Percentiles rank a stretch among this genome's conserved stretches.
Conservation (phyloP, 30 jellyfish, hydroid and myxozoan genomes). For the Catostylus mosaicus region DNA sequence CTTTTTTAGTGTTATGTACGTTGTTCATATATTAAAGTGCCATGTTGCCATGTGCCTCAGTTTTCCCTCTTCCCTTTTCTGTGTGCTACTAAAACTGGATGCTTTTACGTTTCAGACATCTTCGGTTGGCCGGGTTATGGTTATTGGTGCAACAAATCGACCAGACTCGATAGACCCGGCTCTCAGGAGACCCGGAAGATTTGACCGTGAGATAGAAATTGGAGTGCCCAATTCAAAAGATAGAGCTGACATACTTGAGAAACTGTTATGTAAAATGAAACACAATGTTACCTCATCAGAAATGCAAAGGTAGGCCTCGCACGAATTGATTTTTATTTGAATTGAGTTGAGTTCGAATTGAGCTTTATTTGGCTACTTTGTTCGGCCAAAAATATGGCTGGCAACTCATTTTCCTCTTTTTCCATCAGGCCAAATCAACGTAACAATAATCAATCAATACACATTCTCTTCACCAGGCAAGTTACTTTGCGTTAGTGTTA, state of each 20-base stretch:
- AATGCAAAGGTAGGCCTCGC: conserved; percentile 22
- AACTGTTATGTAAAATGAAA: conserved; percentile 43
- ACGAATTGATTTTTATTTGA: no score
- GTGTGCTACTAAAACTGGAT: background rate
- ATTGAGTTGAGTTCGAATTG: no score
- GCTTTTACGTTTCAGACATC: conserved; percentile 13
- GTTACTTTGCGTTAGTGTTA: no score
- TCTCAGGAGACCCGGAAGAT: conserved; percentile 92
- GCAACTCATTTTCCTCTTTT: no score
- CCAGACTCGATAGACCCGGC: conserved; percentile 87
- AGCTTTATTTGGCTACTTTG: no score
- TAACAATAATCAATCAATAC: no score
- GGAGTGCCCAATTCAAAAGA: conserved; percentile 88
- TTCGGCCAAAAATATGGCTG: no score
- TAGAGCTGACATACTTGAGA: conserved; percentile 71
- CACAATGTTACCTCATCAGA: conserved; percentile 48
- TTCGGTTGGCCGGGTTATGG: conserved; percentile 71
- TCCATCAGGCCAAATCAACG: no score
- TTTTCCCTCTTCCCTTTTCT: background rate
- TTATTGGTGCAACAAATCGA: conserved; percentile 84
- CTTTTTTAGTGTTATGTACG: no score
- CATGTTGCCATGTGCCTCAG: no score
- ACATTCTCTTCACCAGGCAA: no score
- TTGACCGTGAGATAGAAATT: conserved; percentile 87
- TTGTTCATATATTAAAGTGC: no score